phyloP scores from a whole-genome alignment of 1,140 invertebrate species.

The Dermatophagoides farinae region DNA sequence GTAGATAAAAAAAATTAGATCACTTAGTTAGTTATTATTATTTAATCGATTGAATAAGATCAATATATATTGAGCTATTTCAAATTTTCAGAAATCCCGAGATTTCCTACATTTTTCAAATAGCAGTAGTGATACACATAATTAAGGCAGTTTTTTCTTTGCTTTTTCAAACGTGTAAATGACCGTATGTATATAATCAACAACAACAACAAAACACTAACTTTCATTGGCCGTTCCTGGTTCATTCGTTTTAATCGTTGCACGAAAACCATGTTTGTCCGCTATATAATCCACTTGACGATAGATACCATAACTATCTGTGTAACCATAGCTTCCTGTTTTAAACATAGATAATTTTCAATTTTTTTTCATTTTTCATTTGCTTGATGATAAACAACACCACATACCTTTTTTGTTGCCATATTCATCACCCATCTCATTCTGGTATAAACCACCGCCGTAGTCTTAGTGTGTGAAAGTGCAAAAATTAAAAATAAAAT shows the following conservation, averaged over 20 bases:
- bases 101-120: too few species aligned
- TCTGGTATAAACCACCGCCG: neutral
- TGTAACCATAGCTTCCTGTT: constrained; percentile 14
- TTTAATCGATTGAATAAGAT: too few species aligned
- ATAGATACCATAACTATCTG: constrained; percentile 15
- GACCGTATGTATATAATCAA: neutral
- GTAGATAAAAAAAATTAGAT: too few species aligned
- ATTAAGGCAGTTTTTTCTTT: too few species aligned
- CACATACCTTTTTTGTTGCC: constrained; percentile 9
- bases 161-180: neutral
- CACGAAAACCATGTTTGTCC: constrained; percentile 15
- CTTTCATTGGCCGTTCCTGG: constrained; percentile 17
- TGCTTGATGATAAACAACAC: neutral
- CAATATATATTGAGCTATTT: too few species aligned
- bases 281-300: constrained; percentile 16
- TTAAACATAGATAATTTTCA: neutral
- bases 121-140: too few species aligned
- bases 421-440: constrained; percentile 4
- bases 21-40: neutral
- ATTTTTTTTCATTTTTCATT: neutral
- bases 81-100: too few species aligned
- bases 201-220: neutral
- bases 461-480: neutral
- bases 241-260: constrained; percentile 15
- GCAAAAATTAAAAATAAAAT: neutral